Base-by-base conservation (phyloP, 2,888 invertebrate genomes). In the Ceramica pisi region DNA sequence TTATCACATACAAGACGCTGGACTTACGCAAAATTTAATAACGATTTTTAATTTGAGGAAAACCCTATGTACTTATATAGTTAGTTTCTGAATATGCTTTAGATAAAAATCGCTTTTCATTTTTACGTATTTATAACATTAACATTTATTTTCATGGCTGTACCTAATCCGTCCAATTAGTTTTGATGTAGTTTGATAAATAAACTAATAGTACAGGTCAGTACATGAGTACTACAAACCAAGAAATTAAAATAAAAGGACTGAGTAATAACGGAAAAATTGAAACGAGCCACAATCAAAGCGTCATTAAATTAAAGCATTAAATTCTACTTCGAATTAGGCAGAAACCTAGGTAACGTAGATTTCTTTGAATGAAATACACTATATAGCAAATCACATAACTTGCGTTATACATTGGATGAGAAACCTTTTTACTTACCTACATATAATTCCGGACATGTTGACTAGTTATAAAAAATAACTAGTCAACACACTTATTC, bases 231-330 rank as follows among this genome's bases (percentile, higher is more conserved):
- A 9, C 41, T 16, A 55, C 61, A 61, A 71, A 41, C 23, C 23
- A 41, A 62, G 23, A 19, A 1, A 14, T 14, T 41, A 41, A 12
- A 31, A 41, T 41, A 26, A 48, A 62, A 48, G 1, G 31, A 50
- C 12, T 38, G 48, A 48, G 23, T 41, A 56, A 44, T 50, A 56
- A 57, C 64, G 19, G 8, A 0, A 8, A 35, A 73, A 50, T 64
- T 26, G 19, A 21, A 72, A 19, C 35, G 19, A 57, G 10, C 31
- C 16, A 38, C 53, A 38, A 71, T 71, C 46, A 71, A 71, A 71
- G 31, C 8, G 16, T 8, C 12, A 35, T 57, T 31, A 21, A 70
- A 53, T n/a, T 12, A 7, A 57, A 48, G 19, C 19, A 1, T 41
- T 26, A 26, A 21, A 31, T 61, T 35, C 2, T 7, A 50, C 3